Evolutionary conservation across 2,888 invertebrate species (phyloP).

Genomic region (Noctuana brunneofusca): DNA sequence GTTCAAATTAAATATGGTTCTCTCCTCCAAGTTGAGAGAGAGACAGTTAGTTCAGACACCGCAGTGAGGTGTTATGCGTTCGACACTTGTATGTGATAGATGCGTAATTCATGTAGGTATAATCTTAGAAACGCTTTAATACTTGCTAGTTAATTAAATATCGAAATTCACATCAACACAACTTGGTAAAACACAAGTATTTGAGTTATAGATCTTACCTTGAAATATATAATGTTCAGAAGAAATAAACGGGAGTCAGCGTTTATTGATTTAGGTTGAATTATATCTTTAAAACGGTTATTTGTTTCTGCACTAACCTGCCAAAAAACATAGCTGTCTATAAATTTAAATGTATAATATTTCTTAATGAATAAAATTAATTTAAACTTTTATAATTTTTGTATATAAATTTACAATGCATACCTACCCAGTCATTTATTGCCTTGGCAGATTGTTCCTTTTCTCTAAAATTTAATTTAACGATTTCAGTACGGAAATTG

Average conservation of each 20-base stretch:
- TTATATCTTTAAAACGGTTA: slow-evolving; percentile 77
- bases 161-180: no score
- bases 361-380: no score
- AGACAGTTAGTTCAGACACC: no score
- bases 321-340: no score
- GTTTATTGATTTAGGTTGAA: slow-evolving; percentile 79
- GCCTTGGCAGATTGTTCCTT: neutral
- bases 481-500: neutral
- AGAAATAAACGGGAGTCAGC: slow-evolving; percentile 85
- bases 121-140: no score
- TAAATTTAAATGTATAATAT: no score
- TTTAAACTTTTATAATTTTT: neutral
- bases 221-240: slow-evolving; percentile 93
- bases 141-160: no score
- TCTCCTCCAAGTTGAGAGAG: no score
- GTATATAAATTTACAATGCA: slow-evolving; percentile 20
- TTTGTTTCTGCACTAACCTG: slow-evolving; percentile 73
- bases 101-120: no score
- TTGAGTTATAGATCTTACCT: slow-evolving; percentile 64
- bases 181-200: neutral
- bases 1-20: no score
- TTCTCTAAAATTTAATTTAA: neutral
- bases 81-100: no score
- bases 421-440: slow-evolving; percentile 81
- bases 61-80: no score